phyloP scores from a whole-genome alignment of 2,888 invertebrate genomes.

The Acanthacorydalis orientalis region DNA sequence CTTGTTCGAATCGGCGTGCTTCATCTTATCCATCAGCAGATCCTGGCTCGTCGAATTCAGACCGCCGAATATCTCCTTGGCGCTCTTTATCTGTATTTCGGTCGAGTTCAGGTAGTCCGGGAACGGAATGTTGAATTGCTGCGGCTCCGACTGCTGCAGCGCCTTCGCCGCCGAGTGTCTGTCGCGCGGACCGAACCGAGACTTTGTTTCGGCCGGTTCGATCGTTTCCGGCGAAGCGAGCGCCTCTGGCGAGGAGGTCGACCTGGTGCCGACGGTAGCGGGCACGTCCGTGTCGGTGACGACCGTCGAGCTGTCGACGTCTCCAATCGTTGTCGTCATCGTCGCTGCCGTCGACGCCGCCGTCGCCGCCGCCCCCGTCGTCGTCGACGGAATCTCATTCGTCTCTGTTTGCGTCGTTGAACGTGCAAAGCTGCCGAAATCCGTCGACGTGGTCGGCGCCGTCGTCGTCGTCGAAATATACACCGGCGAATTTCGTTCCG shows the following conservation, averaged over 20 bases:
- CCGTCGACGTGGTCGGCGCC: no score
- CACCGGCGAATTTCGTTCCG: no score
- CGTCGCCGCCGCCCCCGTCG: background rate
- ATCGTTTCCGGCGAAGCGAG: background rate
- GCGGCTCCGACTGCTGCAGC: background rate
- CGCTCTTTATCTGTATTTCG: conserved; percentile 49
- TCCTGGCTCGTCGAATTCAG: conserved; percentile 58
- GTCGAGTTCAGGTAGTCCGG: conserved; percentile 38
- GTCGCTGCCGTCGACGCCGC: no score
- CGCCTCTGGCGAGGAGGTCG: background rate
- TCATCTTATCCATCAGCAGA: conserved; percentile 65
- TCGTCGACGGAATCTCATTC: no score
- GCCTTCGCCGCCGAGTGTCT: background rate
- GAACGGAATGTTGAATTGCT: conserved; percentile 24
- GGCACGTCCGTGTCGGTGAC: no score
- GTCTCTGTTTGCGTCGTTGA: no score
- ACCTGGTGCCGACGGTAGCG: conserved; percentile 8
- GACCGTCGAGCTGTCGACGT: no score
- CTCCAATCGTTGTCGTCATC: no score
- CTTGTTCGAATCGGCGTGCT: conserved; percentile 60
- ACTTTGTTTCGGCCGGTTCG: background rate
- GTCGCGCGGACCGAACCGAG: no score
- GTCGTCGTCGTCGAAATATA: no score
- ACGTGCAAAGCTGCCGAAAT: no score
- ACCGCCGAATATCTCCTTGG: conserved; percentile 59